Percentiles rank a stretch among this genome's conserved stretches.
phyloP scores from a whole-genome alignment of 2,113 vertebrate genomes.

The Oreochromis spilurus region DNA sequence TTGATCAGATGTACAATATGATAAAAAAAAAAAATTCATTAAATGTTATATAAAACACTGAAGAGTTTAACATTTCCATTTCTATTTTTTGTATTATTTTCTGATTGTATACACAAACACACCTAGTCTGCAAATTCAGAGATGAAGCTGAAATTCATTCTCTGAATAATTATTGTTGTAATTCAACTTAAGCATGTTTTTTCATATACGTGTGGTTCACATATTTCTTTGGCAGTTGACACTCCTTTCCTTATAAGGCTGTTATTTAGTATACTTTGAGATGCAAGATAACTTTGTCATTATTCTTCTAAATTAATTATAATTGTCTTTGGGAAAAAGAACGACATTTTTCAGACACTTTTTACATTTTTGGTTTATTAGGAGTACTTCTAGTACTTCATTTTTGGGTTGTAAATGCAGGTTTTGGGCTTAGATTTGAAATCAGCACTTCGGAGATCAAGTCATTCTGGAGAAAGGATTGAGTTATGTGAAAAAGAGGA shows the following conservation, averaged over 20 bases:
- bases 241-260: neutral
- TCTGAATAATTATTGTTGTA: neutral
- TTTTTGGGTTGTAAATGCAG: neutral
- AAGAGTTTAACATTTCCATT: neutral
- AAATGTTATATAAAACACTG: neutral
- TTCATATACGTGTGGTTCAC: neutral
- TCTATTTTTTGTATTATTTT: neutral
- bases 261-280: neutral
- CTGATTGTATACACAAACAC: neutral
- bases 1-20: neutral
- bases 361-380: too few relatives aligned
- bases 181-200: neutral
- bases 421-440: neutral
- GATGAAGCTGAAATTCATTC: slow-evolving; percentile 32
- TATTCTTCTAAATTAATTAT: neutral
- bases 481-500: neutral
- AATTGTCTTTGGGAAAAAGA: neutral
- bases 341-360: neutral
- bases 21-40: neutral
- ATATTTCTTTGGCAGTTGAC: neutral
- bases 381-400: neutral
- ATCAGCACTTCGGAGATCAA: neutral
- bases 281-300: neutral
- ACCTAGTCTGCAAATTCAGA: neutral
- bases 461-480: neutral